A percentile compares a stretch with the other conserved stretches of the same genome.
phyloP scores from a whole-genome alignment of 2,888 invertebrate genomes.

The Drosophila emarginata region DNA sequence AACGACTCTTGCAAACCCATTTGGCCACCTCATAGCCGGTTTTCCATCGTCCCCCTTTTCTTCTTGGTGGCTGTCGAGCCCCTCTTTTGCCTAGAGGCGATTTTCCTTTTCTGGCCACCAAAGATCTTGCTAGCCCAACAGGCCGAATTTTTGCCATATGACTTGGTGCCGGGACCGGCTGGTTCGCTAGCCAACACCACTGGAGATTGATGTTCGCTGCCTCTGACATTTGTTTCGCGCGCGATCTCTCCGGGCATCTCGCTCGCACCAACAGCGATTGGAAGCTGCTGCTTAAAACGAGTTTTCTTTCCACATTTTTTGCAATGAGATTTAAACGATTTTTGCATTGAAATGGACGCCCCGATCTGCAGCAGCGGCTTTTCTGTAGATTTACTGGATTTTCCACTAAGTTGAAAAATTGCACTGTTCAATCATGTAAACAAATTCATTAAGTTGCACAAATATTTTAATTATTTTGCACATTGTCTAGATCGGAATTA shows the following conservation, averaged over 20 bases:
- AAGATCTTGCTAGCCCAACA: conserved; percentile 69
- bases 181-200: conserved; percentile 33
- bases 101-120: conserved; percentile 77
- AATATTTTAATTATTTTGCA: conserved; percentile 73
- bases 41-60: conserved; percentile 50
- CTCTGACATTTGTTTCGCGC: conserved; percentile 78
- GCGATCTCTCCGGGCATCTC: conserved; percentile 49
- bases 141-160: conserved; percentile 59
- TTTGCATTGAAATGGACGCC: conserved; percentile 56
- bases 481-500: conserved; percentile 11
- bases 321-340: conserved; percentile 70
- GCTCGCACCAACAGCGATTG: conserved; percentile 49
- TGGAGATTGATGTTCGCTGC: conserved; percentile 75
- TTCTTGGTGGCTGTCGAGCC: conserved; percentile 13
- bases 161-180: conserved; percentile 39
- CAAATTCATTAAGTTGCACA: conserved; percentile 73
- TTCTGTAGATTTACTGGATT: conserved; percentile 60
- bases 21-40: conserved; percentile 75
- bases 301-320: conserved; percentile 59
- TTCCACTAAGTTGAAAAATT: conserved; percentile 67
- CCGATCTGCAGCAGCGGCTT: conserved; percentile 31
- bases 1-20: conserved; percentile 53
- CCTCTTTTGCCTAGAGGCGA: conserved; percentile 42
- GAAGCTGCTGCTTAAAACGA: conserved; percentile 41
- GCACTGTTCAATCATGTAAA: conserved; percentile 73